Evolutionary conservation across 1,140 invertebrate genomes (phyloP).

Genomic region (Drosophila kepulauana): DNA sequence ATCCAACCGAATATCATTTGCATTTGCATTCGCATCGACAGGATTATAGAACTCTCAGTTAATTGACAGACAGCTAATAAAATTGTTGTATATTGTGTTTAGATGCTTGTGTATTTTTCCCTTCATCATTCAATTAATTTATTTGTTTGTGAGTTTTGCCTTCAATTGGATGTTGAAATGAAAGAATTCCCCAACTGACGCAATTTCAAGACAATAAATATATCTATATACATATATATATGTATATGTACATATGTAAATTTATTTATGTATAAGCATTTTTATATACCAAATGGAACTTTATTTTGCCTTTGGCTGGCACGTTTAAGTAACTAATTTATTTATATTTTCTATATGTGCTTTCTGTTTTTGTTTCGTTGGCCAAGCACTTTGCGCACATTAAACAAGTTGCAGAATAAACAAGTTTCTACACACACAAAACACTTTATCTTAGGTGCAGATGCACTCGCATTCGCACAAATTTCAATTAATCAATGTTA

Average conservation of each 20-base stretch:
- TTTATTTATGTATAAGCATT: slow-evolving; percentile 11
- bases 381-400: slow-evolving; percentile 33
- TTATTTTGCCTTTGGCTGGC: slow-evolving; percentile 45
- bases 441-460: neutral
- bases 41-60: slow-evolving; percentile 9
- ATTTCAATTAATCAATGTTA: slow-evolving; percentile 8
- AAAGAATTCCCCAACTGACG: slow-evolving; percentile 22
- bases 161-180: slow-evolving; percentile 43
- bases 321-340: slow-evolving; percentile 63
- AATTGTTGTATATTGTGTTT: neutral
- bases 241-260: slow-evolving; percentile 25
- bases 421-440: slow-evolving; percentile 44
- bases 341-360: slow-evolving; percentile 48
- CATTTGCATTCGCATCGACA: neutral
- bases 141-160: slow-evolving; percentile 26
- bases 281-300: slow-evolving; percentile 11
- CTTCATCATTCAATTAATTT: slow-evolving; percentile 37
- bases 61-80: slow-evolving; percentile 9
- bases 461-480: slow-evolving; percentile 8
- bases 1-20: slow-evolving; percentile 22
- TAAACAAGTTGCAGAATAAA: slow-evolving; percentile 52
- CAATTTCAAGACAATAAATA: slow-evolving; percentile 22
- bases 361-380: slow-evolving; percentile 37
- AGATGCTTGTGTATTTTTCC: neutral
- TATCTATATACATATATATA: slow-evolving; percentile 16